phyloP scores from a whole-genome alignment of 2,113 vertebrate species.

The Coptodon bakossiorum region DNA sequence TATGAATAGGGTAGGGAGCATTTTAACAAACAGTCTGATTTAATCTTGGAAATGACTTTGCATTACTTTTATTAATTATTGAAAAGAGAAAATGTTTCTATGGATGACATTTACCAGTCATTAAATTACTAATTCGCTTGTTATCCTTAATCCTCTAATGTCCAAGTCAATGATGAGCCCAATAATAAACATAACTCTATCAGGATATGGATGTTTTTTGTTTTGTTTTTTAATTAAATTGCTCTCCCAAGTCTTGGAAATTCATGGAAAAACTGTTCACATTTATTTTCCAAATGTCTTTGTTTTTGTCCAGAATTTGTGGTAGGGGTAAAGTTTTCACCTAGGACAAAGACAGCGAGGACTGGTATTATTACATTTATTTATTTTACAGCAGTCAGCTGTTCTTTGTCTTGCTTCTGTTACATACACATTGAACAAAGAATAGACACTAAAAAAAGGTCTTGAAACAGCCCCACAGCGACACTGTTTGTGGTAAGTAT shows the following conservation, averaged over 20 bases:
- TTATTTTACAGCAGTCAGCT: neutral
- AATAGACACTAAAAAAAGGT: neutral
- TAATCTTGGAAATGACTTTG: neutral
- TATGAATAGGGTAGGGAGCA: neutral
- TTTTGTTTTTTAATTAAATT: neutral
- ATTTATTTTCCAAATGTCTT: neutral
- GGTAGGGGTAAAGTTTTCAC: neutral
- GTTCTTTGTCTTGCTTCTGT: neutral
- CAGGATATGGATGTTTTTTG: neutral
- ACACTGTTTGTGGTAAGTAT: neutral
- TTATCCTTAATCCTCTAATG: neutral
- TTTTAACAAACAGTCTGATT: neutral
- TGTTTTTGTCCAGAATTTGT: neutral
- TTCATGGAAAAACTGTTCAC: neutral
- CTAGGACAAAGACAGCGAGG: neutral
- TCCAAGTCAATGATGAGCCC: neutral
- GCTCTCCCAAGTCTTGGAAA: neutral
- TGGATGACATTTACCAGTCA: neutral
- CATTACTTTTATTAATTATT: neutral
- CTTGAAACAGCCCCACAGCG: neutral
- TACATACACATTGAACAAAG: neutral
- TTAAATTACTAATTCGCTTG: neutral
- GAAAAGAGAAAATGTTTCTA: neutral
- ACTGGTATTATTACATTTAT: neutral
- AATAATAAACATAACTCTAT: neutral